A percentile compares a stretch with the other conserved stretches of the same genome.
Evolutionary conservation across 2,888 invertebrate species (phyloP).

Genomic region (Drosophila atroscutellata): DNA sequence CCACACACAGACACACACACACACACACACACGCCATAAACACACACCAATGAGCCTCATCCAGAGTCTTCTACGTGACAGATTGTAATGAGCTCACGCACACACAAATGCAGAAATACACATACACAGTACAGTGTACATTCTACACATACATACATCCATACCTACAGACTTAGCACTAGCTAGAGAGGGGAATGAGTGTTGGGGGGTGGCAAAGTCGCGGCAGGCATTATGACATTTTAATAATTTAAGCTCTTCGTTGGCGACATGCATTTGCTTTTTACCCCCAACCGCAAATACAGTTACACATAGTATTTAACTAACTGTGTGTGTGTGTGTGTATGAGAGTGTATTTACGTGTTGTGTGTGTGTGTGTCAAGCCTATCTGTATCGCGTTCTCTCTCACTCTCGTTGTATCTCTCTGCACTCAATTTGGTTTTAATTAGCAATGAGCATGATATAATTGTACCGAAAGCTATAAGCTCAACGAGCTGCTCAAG

Average conservation of each 20-base stretch:
- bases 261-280: conserved; percentile 65
- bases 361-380: background rate
- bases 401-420: conserved; percentile 7
- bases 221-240: conserved; percentile 64
- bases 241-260: conserved; percentile 64
- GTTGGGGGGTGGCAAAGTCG: conserved; percentile 29
- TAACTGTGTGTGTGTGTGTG: conserved; percentile 1
- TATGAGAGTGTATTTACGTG: background rate
- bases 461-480: conserved; percentile 75
- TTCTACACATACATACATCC: background rate
- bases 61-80: conserved; percentile 47
- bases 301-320: conserved; percentile 13
- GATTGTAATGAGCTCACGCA: conserved; percentile 61
- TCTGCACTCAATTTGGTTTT: conserved; percentile 78
- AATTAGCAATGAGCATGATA: conserved; percentile 79
- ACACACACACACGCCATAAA: conserved; percentile 20
- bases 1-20: conserved; percentile 33
- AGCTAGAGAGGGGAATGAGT: background rate
- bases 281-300: conserved; percentile 48
- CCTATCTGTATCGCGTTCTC: background rate
- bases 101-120: conserved; percentile 1
- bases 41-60: conserved; percentile 26
- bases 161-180: background rate
- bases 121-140: background rate
- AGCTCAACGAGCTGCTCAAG: conserved; percentile 66